Evolutionary conservation across 2,888 invertebrate genomes (phyloP), one percentile per base, ranked within the genome.

Genomic region (Lissonota sp.): DNA sequence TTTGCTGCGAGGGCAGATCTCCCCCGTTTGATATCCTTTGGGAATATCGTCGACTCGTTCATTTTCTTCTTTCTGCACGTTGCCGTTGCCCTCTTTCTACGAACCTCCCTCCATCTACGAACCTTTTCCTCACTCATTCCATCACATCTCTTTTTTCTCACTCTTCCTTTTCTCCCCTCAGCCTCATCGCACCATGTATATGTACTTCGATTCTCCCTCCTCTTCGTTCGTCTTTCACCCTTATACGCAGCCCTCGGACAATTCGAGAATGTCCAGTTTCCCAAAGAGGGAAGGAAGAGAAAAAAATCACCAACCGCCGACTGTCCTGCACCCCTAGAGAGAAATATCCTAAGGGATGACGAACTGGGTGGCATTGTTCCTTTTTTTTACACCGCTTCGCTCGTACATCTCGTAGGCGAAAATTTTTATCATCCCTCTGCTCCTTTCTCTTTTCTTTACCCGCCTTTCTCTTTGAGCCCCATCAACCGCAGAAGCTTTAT

Each of bases 1-100:
- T 83, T 81, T 70, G 81, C 83, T 79, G 79, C 66, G 77, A 64
- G 79, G 70, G 84, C 82, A 80, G 80, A 82, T 79, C 79, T 75
- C 57, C 8, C 57, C 46, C 7, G 10, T 14, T 67, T 75, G 81
- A 79, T 82, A 75, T 75, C 78, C 75, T 79, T 75, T 71, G 71
- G 70, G 81, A 82, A 82, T 79, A 78, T 71, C 81, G 74, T 79
- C 62, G 75, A 71, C 44, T 67, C 67, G 66, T 75, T 67, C 78
- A 26, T 57, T 78, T 72, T 79, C 70, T 60, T 80, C 57, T 46
- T 49, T 67, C 58, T 58, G 5, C 5, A 7, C 5, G 5, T 10
- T 49, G n/a, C n/a, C 10, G n/a, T n/a, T n/a, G n/a, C 10, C 10
- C 55, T 4, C 26, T 7, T n/a, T n/a, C n/a, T n/a, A n/a, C n/a